Percentiles rank a stretch among this genome's conserved stretches.
Evolutionary conservation across 2,888 invertebrate species (phyloP).

Genomic region (Mesoligia furuncula): DNA sequence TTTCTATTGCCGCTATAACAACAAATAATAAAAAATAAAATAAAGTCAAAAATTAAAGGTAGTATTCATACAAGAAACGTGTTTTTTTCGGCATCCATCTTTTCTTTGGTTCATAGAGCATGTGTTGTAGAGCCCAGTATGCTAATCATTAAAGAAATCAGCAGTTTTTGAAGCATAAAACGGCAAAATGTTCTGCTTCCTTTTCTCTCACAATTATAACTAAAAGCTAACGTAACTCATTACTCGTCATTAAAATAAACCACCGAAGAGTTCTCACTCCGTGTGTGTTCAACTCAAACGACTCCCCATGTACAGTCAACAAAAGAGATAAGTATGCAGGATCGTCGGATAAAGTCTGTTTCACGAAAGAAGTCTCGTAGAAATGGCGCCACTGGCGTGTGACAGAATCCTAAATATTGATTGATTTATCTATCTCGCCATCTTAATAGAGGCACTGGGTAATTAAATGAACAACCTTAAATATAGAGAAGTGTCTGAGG

Average conservation of each 20-base stretch:
- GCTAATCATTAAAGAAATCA: not conserved
- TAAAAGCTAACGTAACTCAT: conserved; percentile 23
- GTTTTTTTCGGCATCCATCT: not conserved
- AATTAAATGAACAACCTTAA: too few relatives aligned
- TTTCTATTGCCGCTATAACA: not conserved
- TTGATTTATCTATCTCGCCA: too few relatives aligned
- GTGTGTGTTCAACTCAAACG: conserved; percentile 38
- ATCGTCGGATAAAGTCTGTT: too few relatives aligned
- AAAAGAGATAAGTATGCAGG: too few relatives aligned
- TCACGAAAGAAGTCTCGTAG: too few relatives aligned
- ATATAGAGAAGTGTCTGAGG: too few relatives aligned
- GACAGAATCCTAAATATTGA: too few relatives aligned
- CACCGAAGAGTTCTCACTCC: conserved; percentile 18
- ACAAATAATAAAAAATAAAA: not conserved
- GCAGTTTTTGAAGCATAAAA: not conserved
- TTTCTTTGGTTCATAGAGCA: not conserved
- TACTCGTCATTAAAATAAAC: conserved; percentile 36
- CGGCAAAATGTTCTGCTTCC: not conserved
- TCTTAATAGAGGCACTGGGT: too few relatives aligned
- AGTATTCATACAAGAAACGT: too few relatives aligned
- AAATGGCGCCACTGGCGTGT: too few relatives aligned
- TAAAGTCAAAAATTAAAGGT: not conserved
- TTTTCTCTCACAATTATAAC: conserved; percentile 31
- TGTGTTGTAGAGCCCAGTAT: too few relatives aligned
- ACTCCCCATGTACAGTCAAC: not conserved